Evolutionary conservation across 2,888 invertebrate genomes (phyloP), one percentile per base, ranked within the genome.

Genomic region (Pasiphila rectangulata): DNA sequence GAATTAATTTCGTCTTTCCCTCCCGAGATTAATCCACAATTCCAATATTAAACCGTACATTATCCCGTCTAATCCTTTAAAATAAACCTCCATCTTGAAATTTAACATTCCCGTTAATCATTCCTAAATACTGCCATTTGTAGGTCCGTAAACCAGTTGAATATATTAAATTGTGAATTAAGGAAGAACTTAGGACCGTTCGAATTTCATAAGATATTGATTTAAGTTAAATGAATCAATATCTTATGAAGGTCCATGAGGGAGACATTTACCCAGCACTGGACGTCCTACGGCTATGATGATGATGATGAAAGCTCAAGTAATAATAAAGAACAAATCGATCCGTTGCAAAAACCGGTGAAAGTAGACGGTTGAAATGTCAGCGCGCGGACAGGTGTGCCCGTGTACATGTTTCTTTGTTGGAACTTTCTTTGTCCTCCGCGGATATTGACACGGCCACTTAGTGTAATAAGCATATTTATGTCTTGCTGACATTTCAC

Each of bases 21-120:
- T 20, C 10, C 9, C 40, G 29, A 44, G 30, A 36, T 32, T 49
- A 12, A 35, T 30, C 36, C 36, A n/a, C 7, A 24, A 40, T 40
- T 25, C 34, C 36, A 30, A 45, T 51, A 52, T 53, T 42, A 51
- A 41, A 24, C 34, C 50, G 30, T 39, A 47, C 46, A 53, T 57
- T 46, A 51, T 50, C 45, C 50, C 44, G 13, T 17, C 37, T 47
- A 43, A 57, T 54, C 50, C 54, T 43, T 54, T 58, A 48, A 54
- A 56, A 44, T 51, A 44, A 54, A 44, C 46, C 36, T 50, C 43
- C 46, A 48, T 51, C 51, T 49, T 51, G 30, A 53, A 51, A 52
- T 56, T 57, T 58, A 52, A 54, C 54, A 48, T 53, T 51, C 47
- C 23, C 49, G 49, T 58, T 54, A 50, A 58, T 58, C 43, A 58